Base-by-base conservation (phyloP, 2,797 vertebrate species). In the Amphiprion clarkii region DNA sequence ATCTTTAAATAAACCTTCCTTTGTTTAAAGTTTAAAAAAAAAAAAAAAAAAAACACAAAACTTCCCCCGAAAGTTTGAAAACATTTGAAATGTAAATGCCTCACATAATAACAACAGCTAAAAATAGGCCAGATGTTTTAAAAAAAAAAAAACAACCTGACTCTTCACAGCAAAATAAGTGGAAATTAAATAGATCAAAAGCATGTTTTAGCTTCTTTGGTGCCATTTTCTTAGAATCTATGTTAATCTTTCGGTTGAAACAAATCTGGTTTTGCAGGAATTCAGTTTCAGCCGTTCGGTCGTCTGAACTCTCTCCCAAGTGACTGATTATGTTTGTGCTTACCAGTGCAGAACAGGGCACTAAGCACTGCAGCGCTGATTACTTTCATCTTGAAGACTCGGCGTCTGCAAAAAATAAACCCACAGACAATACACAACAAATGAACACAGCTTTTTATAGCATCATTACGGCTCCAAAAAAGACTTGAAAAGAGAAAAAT, bases 271-370 rank as follows among this genome's bases (percentile, higher is more conserved):
- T 67, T 67, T 75, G 56, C 63, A 81, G 68, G 27, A 67, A 65
- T 76, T 58, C 19, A 29, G 51, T 72, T 76, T 60, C 56, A 67
- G 67, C 42, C 48, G 1, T 68, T 84, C 48, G 69, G 85, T 81
- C 64, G 70, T 63, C 65, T 31, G 14, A 68, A 74, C 67, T 19
- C 0, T 2, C 44, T 83, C 90, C 84, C 85, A 17, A 19, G 81
- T 69, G 87, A 62, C 74, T 75, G 81, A 74, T 88, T 82, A 67
- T 52, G 46, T 78, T 73, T 72, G 82, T 71, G 80, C 92, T 91
- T 92, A 95, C 95, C 93, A 40, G 90, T 83, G 89, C 88, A 93
- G 85, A 95, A 64, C 78, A 94, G 81, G 85, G 55, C 55, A 64
- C 88, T 65, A 6, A 95, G 75, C 69, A 85, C 79, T 19, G 87